Conservation (phyloP, 2,797 vertebrate genomes). For the Limosa lapponica region DNA sequence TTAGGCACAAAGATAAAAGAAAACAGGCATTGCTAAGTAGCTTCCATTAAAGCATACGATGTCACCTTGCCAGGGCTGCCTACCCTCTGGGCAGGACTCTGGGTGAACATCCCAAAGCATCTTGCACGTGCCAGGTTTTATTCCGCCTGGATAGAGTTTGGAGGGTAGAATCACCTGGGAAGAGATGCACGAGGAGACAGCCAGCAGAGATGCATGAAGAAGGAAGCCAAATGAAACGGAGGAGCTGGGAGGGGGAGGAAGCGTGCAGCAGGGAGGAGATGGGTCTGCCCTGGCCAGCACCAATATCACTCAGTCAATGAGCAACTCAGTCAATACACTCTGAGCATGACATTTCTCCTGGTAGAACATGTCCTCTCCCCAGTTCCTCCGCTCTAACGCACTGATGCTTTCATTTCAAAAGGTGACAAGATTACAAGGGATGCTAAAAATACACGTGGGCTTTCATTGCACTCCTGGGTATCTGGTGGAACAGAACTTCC, state of each 20-base stretch:
- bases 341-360: conserved; percentile 30
- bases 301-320: background rate
- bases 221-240: background rate
- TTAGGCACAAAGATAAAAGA: background rate
- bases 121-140: background rate
- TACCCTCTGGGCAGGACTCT: background rate
- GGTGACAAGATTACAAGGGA: conserved; percentile 39
- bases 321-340: conserved; percentile 37
- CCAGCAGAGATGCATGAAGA: background rate
- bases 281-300: background rate
- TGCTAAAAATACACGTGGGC: conserved; percentile 53
- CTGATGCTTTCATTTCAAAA: conserved; percentile 52
- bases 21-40: background rate
- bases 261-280: background rate
- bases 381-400: background rate
- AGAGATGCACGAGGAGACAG: background rate
- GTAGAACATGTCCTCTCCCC: conserved; percentile 29
- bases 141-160: background rate
- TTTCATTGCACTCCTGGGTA: background rate
- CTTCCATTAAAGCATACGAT: background rate
- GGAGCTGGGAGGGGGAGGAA: background rate
- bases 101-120: background rate
- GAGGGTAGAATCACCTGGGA: background rate
- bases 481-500: background rate
- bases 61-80: background rate